Conservation (phyloP, 2,113 vertebrate genomes). For the Excalfactoria chinensis region DNA sequence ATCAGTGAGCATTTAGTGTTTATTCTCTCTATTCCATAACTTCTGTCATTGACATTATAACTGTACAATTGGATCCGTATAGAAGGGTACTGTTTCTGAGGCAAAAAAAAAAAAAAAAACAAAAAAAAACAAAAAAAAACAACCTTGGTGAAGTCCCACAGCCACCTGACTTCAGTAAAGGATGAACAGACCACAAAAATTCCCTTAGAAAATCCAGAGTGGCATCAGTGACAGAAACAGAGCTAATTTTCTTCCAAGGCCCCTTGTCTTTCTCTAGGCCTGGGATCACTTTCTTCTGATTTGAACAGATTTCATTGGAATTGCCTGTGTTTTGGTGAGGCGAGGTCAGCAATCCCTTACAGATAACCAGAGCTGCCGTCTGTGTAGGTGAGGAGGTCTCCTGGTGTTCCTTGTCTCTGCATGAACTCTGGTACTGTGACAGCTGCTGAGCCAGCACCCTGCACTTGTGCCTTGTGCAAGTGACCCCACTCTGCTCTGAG, state of each 20-base stretch:
- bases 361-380: neutral
- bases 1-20: no score
- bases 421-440: neutral
- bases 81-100: neutral
- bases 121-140: no score
- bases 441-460: neutral
- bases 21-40: no score
- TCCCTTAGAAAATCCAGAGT: neutral
- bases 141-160: neutral
- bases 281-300: neutral
- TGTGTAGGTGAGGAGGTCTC: neutral
- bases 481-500: neutral
- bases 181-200: neutral
- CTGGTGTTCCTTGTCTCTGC: neutral
- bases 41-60: no score
- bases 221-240: neutral
- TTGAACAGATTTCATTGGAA: neutral
- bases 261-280: neutral
- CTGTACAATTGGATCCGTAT: no score
- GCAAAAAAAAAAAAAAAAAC: neutral
- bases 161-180: neutral
- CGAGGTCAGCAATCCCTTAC: neutral
- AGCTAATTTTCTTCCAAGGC: neutral
- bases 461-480: accelerated
- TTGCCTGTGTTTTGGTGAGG: accelerated